Evolutionary conservation across 2,113 vertebrate species (phyloP), one percentile per base, ranked within the genome.

Genomic region (Melanerpes formicivorus): DNA sequence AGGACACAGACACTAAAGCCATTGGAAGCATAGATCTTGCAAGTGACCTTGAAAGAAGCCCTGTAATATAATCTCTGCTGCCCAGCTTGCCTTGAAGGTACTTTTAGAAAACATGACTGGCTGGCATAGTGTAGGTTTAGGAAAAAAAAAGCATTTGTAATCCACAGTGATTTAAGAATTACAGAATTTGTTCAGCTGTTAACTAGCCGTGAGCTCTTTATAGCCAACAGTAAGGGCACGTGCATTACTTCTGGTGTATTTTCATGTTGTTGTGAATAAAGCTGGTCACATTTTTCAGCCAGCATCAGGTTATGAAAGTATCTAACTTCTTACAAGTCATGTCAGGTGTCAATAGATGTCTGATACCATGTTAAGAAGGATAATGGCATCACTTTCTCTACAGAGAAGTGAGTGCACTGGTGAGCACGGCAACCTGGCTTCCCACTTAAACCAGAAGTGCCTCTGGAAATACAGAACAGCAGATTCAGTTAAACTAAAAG

Each of bases 131-230:
- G 14, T 80, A 48, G 79, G 66, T 80, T 87, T 88, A 82, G 50
- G 11, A 59, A 64, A 90, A 83, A 83, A 59, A 64, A 90, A 83
- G 69, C 69, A 48, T 93, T 80, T 81, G 44, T 82, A 90, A 94
- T 84, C 84, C 69, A 75, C 37, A 14, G 58, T 80, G 88, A 66
- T 72, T 93, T 77, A 78, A 90, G 88, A 82, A 88, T 89, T 93
- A 64, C 63, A 70, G 87, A 84, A 70, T 34, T 44, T 71, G 54
- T 60, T 87, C 14, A 69, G 86, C 40, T 42, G 70, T 34, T 87
- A 62, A 52, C 2, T 29, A 62, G 60, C 58, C 14, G 46, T 55
- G 55, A 82, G 69, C 37, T 77, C 3, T 0, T 55, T 27, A 2
- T 27, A 50, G 76, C 27, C 1, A 0, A 18, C 27, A 42, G 58